A percentile compares a stretch with the other conserved stretches of the same genome.
Evolutionary conservation across 2,888 invertebrate species (phyloP).

Genomic region (Slavum lentiscoides): DNA sequence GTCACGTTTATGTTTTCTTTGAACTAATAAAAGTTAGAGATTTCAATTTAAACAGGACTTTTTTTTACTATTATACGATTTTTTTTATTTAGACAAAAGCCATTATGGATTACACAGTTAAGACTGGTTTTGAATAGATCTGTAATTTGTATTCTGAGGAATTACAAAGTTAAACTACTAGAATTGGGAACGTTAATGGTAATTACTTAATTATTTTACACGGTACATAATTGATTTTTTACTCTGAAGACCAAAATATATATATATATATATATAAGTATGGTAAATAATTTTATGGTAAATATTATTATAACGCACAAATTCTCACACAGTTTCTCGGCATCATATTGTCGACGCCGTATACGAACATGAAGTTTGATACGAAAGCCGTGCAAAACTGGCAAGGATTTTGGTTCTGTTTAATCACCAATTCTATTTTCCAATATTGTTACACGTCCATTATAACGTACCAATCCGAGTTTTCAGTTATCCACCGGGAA

Average conservation of each 20-base stretch:
- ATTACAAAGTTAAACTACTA: slow-evolving; percentile 19
- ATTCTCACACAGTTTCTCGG: slow-evolving; percentile 6
- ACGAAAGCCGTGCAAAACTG: slow-evolving; percentile 38
- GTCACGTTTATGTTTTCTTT: too few species aligned
- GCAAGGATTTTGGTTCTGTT: slow-evolving; percentile 44
- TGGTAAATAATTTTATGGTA: too few species aligned
- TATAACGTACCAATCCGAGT: not conserved
- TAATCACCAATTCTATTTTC: slow-evolving; percentile 13
- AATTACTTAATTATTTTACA: not conserved
- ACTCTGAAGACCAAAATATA: too few species aligned
- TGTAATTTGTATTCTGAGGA: slow-evolving; percentile 19
- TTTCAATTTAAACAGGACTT: not conserved
- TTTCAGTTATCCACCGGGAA: slow-evolving; percentile 34
- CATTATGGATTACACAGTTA: slow-evolving; percentile 21
- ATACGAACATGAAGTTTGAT: slow-evolving; percentile 22
- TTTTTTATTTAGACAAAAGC: slow-evolving; percentile 17
- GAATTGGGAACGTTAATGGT: slow-evolving; percentile 34
- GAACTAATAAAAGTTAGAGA: too few species aligned
- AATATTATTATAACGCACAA: too few species aligned
- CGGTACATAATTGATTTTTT: not conserved
- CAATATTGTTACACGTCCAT: slow-evolving; percentile 7
- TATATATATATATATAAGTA: too few species aligned
- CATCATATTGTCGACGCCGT: slow-evolving; percentile 17
- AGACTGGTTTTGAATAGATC: slow-evolving; percentile 24
- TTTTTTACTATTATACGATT: too few species aligned